Evolutionary conservation across 2,113 vertebrate species (phyloP).

Genomic region (Nestor notabilis): DNA sequence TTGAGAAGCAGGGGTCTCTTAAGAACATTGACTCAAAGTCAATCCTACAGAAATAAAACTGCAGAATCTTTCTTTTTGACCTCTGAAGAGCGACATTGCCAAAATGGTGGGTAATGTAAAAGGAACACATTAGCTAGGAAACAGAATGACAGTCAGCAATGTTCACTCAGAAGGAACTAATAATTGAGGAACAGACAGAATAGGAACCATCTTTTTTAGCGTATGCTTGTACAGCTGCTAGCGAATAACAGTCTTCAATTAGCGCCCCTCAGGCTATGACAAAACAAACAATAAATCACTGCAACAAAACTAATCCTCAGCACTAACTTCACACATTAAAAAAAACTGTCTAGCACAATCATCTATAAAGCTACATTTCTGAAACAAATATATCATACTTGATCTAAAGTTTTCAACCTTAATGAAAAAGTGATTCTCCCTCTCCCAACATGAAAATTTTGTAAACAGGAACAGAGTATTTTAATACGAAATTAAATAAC

Average conservation of each 20-base stretch:
- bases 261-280: background rate
- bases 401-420: background rate
- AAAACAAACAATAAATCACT: slow-evolving; percentile 34
- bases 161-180: slow-evolving; percentile 38
- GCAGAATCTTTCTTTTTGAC: background rate
- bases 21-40: background rate
- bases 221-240: slow-evolving; percentile 30
- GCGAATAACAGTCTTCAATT: background rate
- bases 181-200: slow-evolving; percentile 26
- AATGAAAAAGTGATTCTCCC: background rate
- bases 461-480: background rate
- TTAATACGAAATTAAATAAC: background rate
- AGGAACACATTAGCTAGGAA: background rate
- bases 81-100: background rate
- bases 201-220: background rate
- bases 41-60: background rate
- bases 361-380: background rate
- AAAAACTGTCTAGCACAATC: background rate
- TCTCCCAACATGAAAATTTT: background rate
- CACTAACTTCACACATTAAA: background rate
- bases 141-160: slow-evolving; percentile 18
- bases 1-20: background rate
- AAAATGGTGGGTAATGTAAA: background rate
- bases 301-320: slow-evolving; percentile 22
- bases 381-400: background rate